Base-by-base conservation (phyloP, 2,797 vertebrate species). In the Sebastolobus alascanus region DNA sequence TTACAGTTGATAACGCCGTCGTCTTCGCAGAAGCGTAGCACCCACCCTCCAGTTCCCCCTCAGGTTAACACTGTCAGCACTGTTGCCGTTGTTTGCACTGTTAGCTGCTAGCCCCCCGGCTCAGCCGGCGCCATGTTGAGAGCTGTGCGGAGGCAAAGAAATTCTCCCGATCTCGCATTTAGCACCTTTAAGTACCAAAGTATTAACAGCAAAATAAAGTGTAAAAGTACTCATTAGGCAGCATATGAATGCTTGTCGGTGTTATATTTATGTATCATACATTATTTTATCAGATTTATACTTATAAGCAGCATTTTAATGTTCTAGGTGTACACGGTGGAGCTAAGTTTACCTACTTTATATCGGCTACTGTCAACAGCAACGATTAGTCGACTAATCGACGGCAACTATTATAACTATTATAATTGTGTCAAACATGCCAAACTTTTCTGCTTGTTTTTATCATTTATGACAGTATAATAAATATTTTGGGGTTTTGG, bases 301-400 rank as follows among this genome's bases (percentile, higher is more conserved):
- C 52, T 40, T 10, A 64, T 2, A 7, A 66, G 22, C 22, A 40
- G 29, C 2, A 11, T 82, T 56, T 59, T 12, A 56, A 77, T 54
- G n/a, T 12, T 35, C 10, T 29, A 38, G 11, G 2, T 25, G 2
- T 12, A 7, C 8, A 55, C 7, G 2, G 8, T 2, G 4, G 13
- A 65, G 25, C 22, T 52, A 14, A 6, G 56, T 68, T 63, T 12
- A 63, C 46, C 46, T 54, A 25, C 4, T 38, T 63, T 18, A 35
- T 20, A 50, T 20, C 31, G 31, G 18, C 8, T 50, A 61, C 9
- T 22, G 37, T 6, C 37, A 22, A 20, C 18, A n/a, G 50, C 50
- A 52, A 52, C 0, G 20, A 52, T 0, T 61, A 61, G 18, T 4
- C 0, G 29, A 35, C 2, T 12, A 20, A 61, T 33, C 3, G 33